Conservation (phyloP, 2,888 invertebrate species). For the Geophilus truncorum region DNA sequence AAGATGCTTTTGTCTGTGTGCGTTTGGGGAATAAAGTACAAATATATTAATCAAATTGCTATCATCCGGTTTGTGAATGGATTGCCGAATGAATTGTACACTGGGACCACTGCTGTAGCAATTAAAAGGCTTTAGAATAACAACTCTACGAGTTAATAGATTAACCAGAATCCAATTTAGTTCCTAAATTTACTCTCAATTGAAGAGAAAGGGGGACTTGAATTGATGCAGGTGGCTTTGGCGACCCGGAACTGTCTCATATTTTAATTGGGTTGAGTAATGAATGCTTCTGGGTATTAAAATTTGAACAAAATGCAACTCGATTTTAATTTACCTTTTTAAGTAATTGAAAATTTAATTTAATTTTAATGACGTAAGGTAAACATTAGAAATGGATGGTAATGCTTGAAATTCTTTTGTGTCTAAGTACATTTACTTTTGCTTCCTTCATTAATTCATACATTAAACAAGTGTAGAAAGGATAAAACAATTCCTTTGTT, state of each 20-base stretch:
- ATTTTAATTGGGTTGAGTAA: neutral
- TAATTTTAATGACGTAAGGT: neutral
- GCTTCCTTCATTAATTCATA: neutral
- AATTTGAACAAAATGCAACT: neutral
- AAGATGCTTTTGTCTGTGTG: neutral
- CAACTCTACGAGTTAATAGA: neutral
- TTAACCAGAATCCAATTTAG: constrained; percentile 20
- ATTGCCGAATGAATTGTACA: neutral
- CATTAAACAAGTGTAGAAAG: neutral
- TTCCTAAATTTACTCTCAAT: constrained; percentile 3
- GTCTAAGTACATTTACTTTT: neutral
- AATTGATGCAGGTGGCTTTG: neutral
- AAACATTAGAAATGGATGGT: neutral
- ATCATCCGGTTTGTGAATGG: neutral
- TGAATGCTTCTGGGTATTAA: neutral
- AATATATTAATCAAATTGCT: constrained; percentile 16
- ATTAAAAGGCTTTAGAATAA: neutral
- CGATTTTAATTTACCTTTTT: too few species aligned
- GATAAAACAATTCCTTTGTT: neutral
- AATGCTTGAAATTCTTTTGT: neutral
- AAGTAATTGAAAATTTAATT: neutral
- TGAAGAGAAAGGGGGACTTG: neutral
- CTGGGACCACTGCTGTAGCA: neutral
- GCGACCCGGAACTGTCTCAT: neutral
- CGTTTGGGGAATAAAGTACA: neutral